Conservation (phyloP, 2,113 vertebrate genomes). For the Cygnus buccinator region DNA sequence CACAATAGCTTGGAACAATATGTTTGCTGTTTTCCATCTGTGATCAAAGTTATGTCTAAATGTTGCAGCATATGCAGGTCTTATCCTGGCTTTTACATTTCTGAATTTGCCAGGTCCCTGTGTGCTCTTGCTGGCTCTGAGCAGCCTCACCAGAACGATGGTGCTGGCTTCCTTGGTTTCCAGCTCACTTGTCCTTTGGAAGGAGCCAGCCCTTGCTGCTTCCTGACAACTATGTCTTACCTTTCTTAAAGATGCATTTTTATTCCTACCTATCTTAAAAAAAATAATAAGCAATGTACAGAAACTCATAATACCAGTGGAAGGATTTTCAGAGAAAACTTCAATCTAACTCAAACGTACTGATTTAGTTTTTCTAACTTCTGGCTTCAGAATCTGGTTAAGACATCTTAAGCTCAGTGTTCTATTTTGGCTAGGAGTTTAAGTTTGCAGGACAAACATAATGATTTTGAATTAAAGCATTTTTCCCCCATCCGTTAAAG, state of each 20-base stretch:
- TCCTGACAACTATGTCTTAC: not conserved
- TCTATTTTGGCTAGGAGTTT: conserved; percentile 44
- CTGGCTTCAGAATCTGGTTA: conserved; percentile 59
- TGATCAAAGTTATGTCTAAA: not conserved
- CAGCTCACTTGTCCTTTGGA: not conserved
- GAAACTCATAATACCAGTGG: not conserved
- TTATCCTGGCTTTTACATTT: not conserved
- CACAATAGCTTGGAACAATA: not conserved
- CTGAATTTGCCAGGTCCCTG: not conserved
- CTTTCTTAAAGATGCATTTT: not conserved
- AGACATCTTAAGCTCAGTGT: conserved; percentile 44
- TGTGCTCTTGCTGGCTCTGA: not conserved
- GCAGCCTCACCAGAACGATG: not conserved
- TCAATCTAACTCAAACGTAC: conserved; percentile 19
- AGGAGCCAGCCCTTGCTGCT: not conserved
- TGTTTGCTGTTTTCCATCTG: not conserved
- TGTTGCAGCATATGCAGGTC: not conserved
- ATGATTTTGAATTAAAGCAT: conserved; percentile 49
- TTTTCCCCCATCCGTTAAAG: not conserved
- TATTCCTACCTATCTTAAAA: not conserved
- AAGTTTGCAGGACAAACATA: conserved; percentile 33
- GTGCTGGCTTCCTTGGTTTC: not conserved
- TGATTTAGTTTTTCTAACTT: conserved; percentile 62
- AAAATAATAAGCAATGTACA: not conserved
- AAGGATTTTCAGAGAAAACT: not conserved